Percentiles rank a stretch among this genome's conserved stretches.
Conservation (phyloP, 92 coral and sea anemone species). For the Diadumene lineata region DNA sequence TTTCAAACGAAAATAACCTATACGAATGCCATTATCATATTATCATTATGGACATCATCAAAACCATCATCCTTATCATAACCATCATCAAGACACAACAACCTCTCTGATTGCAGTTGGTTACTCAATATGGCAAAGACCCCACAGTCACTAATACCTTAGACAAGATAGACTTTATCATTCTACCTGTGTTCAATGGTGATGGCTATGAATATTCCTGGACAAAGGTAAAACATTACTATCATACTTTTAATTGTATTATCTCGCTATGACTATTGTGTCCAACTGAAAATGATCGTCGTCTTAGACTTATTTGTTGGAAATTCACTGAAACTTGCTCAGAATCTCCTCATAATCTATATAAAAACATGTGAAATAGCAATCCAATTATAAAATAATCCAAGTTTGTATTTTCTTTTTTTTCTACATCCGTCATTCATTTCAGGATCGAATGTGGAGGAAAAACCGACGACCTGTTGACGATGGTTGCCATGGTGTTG, state of each 20-base stretch:
- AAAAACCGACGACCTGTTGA: constrained; percentile 60
- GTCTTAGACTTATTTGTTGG: too few relatives aligned
- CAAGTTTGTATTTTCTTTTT: too few relatives aligned
- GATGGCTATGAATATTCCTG: constrained; percentile 57
- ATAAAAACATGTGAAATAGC: too few relatives aligned
- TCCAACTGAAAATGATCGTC: too few relatives aligned
- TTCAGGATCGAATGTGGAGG: constrained; percentile 79
- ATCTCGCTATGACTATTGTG: not conserved
- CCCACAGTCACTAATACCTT: constrained; percentile 38
- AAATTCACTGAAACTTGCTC: too few relatives aligned
- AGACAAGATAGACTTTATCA: constrained; percentile 44
- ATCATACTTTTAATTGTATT: not conserved
- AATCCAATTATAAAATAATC: too few relatives aligned
- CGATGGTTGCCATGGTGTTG: constrained; percentile 64
- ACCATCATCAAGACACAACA: too few relatives aligned
- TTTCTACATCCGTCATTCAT: not conserved
- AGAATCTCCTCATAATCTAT: too few relatives aligned
- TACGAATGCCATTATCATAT: too few relatives aligned
- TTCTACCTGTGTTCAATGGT: constrained; percentile 48
- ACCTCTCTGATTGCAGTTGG: constrained; percentile 16
- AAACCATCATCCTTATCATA: not conserved
- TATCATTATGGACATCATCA: not conserved
- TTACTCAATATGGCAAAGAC: constrained; percentile 33
- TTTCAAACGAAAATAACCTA: too few relatives aligned
- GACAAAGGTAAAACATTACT: not conserved